Base-by-base conservation (phyloP, 2,113 vertebrate genomes). In the Rana temporaria region DNA sequence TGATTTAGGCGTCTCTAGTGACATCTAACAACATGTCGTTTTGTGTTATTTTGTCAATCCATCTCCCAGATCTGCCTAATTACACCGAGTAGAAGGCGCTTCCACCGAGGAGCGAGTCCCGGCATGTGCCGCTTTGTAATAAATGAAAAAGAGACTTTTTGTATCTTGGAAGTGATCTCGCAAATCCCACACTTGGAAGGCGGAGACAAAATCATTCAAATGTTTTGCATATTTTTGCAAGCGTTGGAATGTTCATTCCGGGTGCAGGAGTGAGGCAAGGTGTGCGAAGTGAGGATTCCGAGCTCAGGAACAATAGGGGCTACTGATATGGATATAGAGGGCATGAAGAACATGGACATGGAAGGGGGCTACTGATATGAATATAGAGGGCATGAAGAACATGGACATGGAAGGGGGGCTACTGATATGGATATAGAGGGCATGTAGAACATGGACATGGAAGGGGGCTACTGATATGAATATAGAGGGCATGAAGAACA, bases 181-280 rank as follows among this genome's bases (percentile, higher is more conserved):
- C 74, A 78, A 66, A 66, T 78, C 63, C 26, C 42, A 38, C 24
- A 11, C 26, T 14, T 74, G 20, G 32, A 79, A 68, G n/a, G 24
- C 38, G 24, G 38, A 79, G 52, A 48, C 55, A 57, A 67, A 79
- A 67, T 79, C 77, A 67, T 68, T 57, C 14, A 79, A 57, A 79
- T 79, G 42, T 38, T 68, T 68, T 16, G 30, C 77, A 79, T 79
- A 68, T n/a, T 68, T 74, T 24, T 79, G 64, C 24, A 1, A 34
- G 63, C 55, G 20, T 30, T 17, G 77, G 77, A 55, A 79, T 64
- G 71, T 74, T 18, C 14, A 3, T 38, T 38, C 2, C 7, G 34
- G 34, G 34, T 8, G 34, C 34, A 6, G 34, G 7, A 38, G 34
- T 5, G 34, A 38, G 7, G 6, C 34, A 38, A 38, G 34, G 34